Percentiles rank a stretch among this genome's conserved stretches.
These are phyloP conservation scores for Eupithecia subumbrata DNA, from an alignment of 2,888 invertebrate species.

Conservation along the genomic window DNA sequence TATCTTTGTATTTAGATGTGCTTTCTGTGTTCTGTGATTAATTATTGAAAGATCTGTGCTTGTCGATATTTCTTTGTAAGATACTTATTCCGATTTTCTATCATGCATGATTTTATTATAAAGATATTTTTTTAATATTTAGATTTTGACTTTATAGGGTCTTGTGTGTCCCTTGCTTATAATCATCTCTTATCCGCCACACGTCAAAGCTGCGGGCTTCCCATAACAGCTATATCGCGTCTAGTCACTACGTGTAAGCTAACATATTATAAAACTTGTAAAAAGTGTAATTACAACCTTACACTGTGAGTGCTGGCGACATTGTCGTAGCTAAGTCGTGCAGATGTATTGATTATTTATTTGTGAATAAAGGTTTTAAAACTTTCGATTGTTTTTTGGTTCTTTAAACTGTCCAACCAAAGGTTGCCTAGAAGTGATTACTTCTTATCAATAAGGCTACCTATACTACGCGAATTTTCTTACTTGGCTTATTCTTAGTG, in stretches of 20 bases:
- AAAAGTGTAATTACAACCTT: constrained; percentile 10
- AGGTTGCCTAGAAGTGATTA: background rate
- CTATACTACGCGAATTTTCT: background rate
- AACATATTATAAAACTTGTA: background rate
- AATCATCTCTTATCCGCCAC: background rate
- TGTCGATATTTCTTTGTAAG: constrained; percentile 5
- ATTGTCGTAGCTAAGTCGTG: constrained; percentile 11
- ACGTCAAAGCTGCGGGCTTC: background rate
- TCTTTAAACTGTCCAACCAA: background rate
- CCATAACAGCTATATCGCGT: constrained; percentile 1
- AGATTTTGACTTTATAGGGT: background rate
- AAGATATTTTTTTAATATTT: background rate
- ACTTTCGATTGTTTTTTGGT: background rate
- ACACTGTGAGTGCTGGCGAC: background rate
- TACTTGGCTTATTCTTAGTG: background rate
- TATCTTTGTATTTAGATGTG: constrained; percentile 31
- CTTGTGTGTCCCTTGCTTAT: background rate
- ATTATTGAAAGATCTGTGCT: constrained; percentile 33
- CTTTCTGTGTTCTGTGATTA: constrained; percentile 40
- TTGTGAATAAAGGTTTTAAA: constrained; percentile 8
- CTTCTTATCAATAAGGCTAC: background rate
- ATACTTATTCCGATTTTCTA: background rate
- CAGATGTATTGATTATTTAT: constrained; percentile 4
- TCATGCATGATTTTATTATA: background rate
- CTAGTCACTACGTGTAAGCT: constrained; percentile 18